Conservation (phyloP, 1,140 invertebrate genomes). For the Drosophila dunni region DNA sequence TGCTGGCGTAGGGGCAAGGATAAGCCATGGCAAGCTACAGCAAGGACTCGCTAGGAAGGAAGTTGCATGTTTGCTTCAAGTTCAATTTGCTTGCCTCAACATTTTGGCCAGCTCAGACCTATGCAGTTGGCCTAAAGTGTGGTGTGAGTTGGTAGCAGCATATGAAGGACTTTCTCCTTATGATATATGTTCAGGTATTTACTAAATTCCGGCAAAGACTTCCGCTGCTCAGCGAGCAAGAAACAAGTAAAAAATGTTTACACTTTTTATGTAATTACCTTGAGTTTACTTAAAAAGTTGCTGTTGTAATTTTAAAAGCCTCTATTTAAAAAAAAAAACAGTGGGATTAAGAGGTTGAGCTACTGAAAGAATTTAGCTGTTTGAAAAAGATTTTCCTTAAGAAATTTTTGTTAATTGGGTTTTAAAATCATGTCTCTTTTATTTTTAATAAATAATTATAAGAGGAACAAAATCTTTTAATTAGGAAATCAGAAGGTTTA, state of each 20-base stretch:
- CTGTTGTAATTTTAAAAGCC: no score
- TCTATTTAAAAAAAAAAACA: no score
- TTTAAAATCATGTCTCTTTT: no score
- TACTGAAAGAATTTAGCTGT: no score
- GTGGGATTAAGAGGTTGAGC: no score
- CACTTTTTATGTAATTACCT: no score
- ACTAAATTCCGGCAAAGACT: background rate
- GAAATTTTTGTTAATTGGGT: no score
- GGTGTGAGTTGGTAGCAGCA: background rate
- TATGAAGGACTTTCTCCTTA: slow-evolving; percentile 21
- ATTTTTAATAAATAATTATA: no score
- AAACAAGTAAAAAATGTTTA: background rate
- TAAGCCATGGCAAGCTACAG: slow-evolving; percentile 47
- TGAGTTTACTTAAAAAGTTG: no score
- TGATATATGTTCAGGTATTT: slow-evolving; percentile 16
- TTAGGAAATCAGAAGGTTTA: no score
- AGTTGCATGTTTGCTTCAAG: slow-evolving; percentile 73
- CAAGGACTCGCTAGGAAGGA: slow-evolving; percentile 31
- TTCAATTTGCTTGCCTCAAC: slow-evolving; percentile 65
- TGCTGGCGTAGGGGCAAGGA: slow-evolving; percentile 38
- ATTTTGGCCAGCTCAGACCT: slow-evolving; percentile 46
- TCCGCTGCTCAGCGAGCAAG: slow-evolving; percentile 10
- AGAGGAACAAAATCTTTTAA: no score
- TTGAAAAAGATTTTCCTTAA: no score
- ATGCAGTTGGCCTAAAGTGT: slow-evolving; percentile 1